A percentile compares a stretch with the other conserved stretches of the same genome.
Conservation (phyloP, 1,140 invertebrate genomes). For the Glossosoma conforme region DNA sequence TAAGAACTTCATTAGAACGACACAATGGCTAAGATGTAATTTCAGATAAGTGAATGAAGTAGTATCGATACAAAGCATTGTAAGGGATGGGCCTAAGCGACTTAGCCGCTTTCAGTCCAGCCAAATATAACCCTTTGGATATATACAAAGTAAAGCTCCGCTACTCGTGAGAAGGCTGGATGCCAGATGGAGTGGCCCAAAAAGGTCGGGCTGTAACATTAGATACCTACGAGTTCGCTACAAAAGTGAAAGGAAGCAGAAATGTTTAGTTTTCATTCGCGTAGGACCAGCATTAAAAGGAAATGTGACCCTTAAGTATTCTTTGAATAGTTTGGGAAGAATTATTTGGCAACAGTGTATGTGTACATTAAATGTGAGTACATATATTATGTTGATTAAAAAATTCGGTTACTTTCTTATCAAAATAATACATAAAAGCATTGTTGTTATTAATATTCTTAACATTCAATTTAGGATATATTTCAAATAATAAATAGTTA, state of each 20-base stretch:
- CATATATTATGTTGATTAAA: too few species aligned
- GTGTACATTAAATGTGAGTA: too few species aligned
- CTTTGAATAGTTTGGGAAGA: too few species aligned
- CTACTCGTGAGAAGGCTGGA: not conserved
- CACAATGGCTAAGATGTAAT: constrained; percentile 10
- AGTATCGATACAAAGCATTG: constrained; percentile 15
- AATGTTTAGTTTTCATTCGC: constrained; percentile 14
- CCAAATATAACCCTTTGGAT: constrained; percentile 1
- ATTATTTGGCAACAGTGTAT: too few species aligned
- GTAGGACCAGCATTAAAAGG: constrained; percentile 15
- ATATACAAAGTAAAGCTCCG: not conserved
- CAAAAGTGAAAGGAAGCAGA: constrained; percentile 20
- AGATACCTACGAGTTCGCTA: too few species aligned
- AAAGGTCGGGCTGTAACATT: too few species aligned
- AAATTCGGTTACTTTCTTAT: too few species aligned
- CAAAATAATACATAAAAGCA: too few species aligned
- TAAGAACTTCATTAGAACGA: constrained; percentile 17
- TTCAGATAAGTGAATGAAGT: constrained; percentile 24
- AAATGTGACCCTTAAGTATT: too few species aligned
- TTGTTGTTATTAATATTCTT: too few species aligned
- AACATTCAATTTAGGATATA: too few species aligned
- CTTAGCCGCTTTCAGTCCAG: not conserved
- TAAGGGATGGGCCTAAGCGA: constrained; percentile 2
- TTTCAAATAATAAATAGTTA: too few species aligned
- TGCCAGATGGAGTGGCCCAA: constrained; percentile 22